Evolutionary conservation across 2,113 vertebrate species (phyloP).

Genomic region (Smithornis capensis): DNA sequence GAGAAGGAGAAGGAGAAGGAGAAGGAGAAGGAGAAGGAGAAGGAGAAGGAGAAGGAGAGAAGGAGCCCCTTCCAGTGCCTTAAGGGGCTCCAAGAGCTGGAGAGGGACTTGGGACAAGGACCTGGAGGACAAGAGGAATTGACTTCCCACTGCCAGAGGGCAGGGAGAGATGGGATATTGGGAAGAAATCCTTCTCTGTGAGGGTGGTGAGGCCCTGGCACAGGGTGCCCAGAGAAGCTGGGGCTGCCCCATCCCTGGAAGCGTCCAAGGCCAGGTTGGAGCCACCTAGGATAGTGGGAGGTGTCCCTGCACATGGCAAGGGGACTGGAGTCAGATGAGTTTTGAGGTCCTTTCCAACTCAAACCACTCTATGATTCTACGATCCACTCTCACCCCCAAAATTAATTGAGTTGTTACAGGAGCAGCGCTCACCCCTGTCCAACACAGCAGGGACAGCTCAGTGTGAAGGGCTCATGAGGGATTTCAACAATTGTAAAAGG

Average conservation of each 20-base stretch:
- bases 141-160: not conserved
- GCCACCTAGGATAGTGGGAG: fast-evolving
- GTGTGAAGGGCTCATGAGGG: not conserved
- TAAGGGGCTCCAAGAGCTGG: not conserved
- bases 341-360: not conserved
- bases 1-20: too few relatives aligned
- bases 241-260: not conserved
- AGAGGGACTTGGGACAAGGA: not conserved
- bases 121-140: not conserved
- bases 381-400: not conserved
- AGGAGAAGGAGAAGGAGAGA: too few relatives aligned
- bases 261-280: fast-evolving
- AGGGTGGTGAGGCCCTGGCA: not conserved
- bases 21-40: too few relatives aligned
- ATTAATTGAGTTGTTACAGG: fast-evolving
- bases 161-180: fast-evolving
- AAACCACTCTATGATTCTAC: not conserved
- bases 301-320: not conserved
- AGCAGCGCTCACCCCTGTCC: not conserved
- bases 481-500: not conserved
- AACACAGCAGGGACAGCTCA: not conserved
- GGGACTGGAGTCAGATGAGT: not conserved
- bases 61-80: fast-evolving
- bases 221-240: not conserved
- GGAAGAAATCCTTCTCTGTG: fast-evolving